phyloP scores from a whole-genome alignment of 2,888 invertebrate genomes.

The Lasioglossum morio region DNA sequence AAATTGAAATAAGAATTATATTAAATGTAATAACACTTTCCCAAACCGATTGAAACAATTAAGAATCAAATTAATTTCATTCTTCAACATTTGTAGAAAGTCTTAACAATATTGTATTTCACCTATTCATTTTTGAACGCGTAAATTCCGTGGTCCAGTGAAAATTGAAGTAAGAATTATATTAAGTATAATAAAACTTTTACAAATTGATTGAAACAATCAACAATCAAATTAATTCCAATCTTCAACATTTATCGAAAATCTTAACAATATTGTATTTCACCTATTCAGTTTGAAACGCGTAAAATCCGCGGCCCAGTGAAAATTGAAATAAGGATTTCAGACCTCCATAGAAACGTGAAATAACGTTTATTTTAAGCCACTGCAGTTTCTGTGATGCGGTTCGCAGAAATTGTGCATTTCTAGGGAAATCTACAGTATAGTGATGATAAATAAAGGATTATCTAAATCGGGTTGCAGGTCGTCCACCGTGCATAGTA shows the following conservation, averaged over 20 bases:
- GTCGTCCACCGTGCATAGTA: slow-evolving; percentile 41
- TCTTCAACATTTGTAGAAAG: too few relatives aligned
- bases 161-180: not conserved
- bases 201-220: too few relatives aligned
- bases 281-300: not conserved
- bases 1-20: too few relatives aligned
- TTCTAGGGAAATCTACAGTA: not conserved
- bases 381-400: not conserved
- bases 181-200: too few relatives aligned
- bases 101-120: too few relatives aligned
- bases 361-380: not conserved
- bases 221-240: too few relatives aligned
- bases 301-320: not conserved
- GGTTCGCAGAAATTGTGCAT: not conserved
- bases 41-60: too few relatives aligned
- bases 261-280: too few relatives aligned
- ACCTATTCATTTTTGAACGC: not conserved
- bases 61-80: too few relatives aligned
- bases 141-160: not conserved
- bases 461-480: not conserved
- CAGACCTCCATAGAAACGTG: not conserved
- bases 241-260: too few relatives aligned
- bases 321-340: not conserved
- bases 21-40: too few relatives aligned
- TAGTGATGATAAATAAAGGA: not conserved